These are phyloP conservation scores for Sussaba pulchella DNA, from an alignment of 2,888 invertebrate genomes.

Conservation along the genomic window DNA sequence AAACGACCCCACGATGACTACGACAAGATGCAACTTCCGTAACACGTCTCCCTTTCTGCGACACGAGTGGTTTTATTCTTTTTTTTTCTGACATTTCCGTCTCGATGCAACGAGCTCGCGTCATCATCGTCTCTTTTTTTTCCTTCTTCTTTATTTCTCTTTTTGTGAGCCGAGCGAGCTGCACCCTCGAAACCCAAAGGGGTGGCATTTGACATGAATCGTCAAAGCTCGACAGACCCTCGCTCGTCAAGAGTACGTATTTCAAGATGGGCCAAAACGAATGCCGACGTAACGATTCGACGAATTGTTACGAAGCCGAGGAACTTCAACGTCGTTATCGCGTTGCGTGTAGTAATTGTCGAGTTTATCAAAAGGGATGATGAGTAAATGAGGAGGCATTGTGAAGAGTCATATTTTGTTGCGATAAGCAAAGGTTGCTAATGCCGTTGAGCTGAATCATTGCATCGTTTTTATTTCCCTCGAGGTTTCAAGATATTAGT, in stretches of 20 bases:
- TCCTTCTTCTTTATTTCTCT: no score
- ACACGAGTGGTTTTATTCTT: no score
- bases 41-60: no score
- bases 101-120: no score
- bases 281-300: constrained; percentile 4
- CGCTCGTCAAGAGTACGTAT: background rate
- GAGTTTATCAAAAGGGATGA: constrained; percentile 21
- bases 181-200: constrained; percentile 20
- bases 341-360: background rate
- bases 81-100: no score
- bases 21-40: no score
- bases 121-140: no score
- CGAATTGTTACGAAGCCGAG: background rate
- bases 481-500: background rate
- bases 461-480: background rate
- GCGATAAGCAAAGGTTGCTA: background rate
- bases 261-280: constrained; percentile 4
- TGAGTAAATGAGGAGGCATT: background rate
- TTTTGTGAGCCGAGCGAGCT: background rate
- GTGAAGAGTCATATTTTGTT: background rate
- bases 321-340: background rate
- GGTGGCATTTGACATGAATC: constrained; percentile 5
- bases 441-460: background rate
- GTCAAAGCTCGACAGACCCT: background rate
- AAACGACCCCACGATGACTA: no score